These are phyloP conservation scores for Caracal caracal DNA, from an alignment of 2,113 vertebrate genomes.

Conservation along the genomic window DNA sequence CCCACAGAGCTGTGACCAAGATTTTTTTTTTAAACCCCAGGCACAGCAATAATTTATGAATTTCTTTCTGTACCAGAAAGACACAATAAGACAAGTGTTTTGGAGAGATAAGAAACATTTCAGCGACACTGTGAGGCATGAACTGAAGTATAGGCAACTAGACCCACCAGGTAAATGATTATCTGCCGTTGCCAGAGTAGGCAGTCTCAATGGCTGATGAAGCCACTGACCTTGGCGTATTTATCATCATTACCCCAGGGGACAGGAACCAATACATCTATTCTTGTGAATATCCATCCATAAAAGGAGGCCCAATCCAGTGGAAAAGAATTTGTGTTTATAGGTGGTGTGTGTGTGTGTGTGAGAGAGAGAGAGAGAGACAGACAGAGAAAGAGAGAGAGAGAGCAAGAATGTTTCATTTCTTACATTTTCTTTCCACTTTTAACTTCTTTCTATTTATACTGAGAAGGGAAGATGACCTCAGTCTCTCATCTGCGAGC, in stretches of 20 bases:
- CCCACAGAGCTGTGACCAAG: not conserved
- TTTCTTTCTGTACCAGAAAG: constrained; percentile 60
- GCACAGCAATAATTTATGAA: constrained; percentile 22
- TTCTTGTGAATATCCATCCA: not conserved
- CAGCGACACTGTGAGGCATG: not conserved
- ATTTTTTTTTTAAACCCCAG: not conserved
- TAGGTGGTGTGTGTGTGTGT: not conserved
- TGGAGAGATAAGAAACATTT: constrained; percentile 68
- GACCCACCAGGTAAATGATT: constrained; percentile 52
- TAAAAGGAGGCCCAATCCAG: not conserved
- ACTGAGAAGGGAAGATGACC: constrained; percentile 38
- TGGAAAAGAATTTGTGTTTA: not conserved
- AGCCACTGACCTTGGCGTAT: constrained; percentile 21
- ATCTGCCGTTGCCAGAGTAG: constrained; percentile 42
- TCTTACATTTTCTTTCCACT: constrained; percentile 44
- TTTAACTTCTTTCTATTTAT: constrained; percentile 56
- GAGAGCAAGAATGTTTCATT: not conserved
- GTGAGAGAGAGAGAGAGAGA: not conserved
- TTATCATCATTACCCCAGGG: constrained; percentile 53
- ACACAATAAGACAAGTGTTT: constrained; percentile 65
- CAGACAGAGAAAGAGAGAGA: not conserved
- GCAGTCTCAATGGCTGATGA: not conserved
- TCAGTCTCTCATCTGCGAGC: constrained; percentile 44
- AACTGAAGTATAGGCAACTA: not conserved
- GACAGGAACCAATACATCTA: constrained; percentile 59